These are phyloP conservation scores for Deilephila elpenor DNA, from an alignment of 2,888 invertebrate species.

Conservation along the genomic window DNA sequence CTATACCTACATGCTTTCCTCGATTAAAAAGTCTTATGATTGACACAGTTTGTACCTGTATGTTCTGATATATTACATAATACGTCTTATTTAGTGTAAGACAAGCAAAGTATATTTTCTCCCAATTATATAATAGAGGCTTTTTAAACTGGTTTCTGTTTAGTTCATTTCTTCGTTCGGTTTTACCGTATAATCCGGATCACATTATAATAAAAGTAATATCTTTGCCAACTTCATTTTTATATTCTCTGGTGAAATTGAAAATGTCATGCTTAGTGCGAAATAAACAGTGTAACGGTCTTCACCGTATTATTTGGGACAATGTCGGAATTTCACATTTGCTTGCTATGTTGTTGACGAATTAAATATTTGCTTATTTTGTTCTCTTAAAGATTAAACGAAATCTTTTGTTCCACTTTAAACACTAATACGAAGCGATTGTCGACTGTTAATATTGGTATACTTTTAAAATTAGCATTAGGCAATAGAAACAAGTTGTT, in stretches of 20 bases:
- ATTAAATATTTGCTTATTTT: constrained; percentile 2
- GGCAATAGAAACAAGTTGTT: constrained; percentile 44
- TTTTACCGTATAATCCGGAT: not conserved
- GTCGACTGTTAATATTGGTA: not conserved
- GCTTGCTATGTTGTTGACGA: constrained; percentile 26
- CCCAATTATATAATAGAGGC: too few species aligned
- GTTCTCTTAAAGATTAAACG: not conserved
- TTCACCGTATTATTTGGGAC: constrained; percentile 18
- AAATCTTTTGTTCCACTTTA: not conserved
- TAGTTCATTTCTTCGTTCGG: not conserved
- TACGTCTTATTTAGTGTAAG: too few species aligned
- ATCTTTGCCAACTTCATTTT: not conserved
- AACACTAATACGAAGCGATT: not conserved
- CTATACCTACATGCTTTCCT: constrained; percentile 44
- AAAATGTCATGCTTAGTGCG: constrained; percentile 16
- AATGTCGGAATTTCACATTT: constrained; percentile 30
- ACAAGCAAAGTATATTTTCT: too few species aligned
- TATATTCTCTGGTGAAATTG: constrained; percentile 38
- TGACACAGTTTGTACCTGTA: not conserved
- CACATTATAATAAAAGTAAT: not conserved
- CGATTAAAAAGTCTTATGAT: constrained; percentile 43
- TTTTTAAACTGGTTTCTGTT: too few species aligned
- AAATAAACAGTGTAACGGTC: constrained; percentile 15
- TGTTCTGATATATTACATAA: too few species aligned
- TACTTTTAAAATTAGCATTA: constrained; percentile 32